Base-by-base conservation (phyloP, 2,113 vertebrate genomes). In the Uria lomvia region DNA sequence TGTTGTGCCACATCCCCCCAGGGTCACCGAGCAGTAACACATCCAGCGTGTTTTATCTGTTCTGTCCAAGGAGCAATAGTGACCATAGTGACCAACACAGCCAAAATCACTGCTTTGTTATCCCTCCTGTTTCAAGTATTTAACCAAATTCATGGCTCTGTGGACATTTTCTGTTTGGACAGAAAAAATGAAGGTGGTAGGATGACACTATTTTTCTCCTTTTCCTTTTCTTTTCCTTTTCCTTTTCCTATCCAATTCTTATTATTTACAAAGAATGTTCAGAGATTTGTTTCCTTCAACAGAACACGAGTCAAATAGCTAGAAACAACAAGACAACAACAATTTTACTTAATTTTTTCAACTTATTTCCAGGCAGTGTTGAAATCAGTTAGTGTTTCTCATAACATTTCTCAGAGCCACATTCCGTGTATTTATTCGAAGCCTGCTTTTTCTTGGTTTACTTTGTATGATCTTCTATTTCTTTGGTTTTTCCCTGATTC, bases 221-320 rank as follows among this genome's bases (percentile, higher is more conserved):
- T 18, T 38, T 15, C 8, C 5, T 32, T 20, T 6, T 1, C 2
- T 4, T 7, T 6, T 12, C 1, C 4, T 4, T 5, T 15, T 1
- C 5, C 2, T 30, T 13, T n/a, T 15, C 2, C 26, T 12, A 53
- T 56, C 10, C 26, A 67, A 34, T 43, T 47, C 8, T 50, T 59
- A 38, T 50, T 50, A 60, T 58, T 45, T 76, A 52, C 22, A 58
- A 73, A 73, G 27, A 58, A 43, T 77, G 2, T 24, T 43, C 11
- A 77, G 78, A 43, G 5, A 20, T 17, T 59, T 63, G 7, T 40
- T 78, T 65, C 50, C 8, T 21, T 73, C 15, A 53, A 36, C 6
- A 55, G 9, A 45, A 43, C 15, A 45, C 2, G 24, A 45, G 10
- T 42, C 12, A 91, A 60, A 60, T 38, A 55, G 52, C 22, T 34